Percentiles rank a stretch among this genome's conserved stretches.
phyloP scores from a whole-genome alignment of 2,113 vertebrate genomes.

The Accipiter cooperii region DNA sequence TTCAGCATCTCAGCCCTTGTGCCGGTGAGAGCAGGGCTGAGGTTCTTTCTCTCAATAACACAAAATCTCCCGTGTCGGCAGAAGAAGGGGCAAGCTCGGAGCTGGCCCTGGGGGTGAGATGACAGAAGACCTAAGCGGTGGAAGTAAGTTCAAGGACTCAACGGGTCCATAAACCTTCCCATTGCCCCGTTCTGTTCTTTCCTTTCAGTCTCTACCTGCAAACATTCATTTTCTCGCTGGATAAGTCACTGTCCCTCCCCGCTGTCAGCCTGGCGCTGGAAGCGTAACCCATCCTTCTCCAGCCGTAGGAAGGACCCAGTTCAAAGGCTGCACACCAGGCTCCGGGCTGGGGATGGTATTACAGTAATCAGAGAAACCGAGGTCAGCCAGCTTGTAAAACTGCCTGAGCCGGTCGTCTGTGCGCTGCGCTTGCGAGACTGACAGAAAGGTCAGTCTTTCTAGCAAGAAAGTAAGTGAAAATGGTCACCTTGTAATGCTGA shows the following conservation, averaged over 20 bases:
- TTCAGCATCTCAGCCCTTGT: background rate
- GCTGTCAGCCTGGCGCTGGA: background rate
- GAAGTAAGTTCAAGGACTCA: background rate
- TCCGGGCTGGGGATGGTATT: constrained; percentile 3
- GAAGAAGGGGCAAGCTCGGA: background rate
- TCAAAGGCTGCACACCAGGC: background rate
- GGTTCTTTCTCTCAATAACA: background rate
- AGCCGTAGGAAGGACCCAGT: background rate
- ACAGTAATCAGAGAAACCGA: background rate
- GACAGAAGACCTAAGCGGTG: background rate
- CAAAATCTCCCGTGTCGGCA: background rate
- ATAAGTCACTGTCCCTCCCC: background rate
- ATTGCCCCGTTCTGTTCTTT: background rate
- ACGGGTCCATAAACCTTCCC: background rate
- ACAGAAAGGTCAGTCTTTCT: background rate
- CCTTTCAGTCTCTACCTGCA: background rate
- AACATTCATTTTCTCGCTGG: background rate
- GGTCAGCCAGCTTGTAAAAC: background rate
- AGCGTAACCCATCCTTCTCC: background rate
- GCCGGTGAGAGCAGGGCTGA: background rate
- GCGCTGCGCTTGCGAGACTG: background rate
- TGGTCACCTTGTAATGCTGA: background rate
- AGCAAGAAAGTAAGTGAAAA: background rate
- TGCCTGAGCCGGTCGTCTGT: background rate
- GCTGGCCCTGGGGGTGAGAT: background rate